Conservation (phyloP, 2,888 invertebrate species). For the Teleiodes luculella region DNA sequence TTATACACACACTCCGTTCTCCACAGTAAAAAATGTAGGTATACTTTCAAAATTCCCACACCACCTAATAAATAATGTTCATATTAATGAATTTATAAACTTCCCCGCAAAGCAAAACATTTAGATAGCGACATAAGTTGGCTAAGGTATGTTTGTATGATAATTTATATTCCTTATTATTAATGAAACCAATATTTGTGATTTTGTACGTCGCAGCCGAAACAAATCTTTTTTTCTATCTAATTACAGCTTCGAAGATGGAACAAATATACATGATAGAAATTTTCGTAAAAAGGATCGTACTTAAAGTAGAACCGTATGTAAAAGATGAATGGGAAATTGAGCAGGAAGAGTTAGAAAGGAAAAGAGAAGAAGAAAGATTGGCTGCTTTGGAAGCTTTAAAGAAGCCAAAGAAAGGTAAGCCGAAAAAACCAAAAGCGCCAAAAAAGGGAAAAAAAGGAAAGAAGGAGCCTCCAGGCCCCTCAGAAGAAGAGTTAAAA, state of each 20-base stretch:
- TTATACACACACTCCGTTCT: too few relatives aligned
- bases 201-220: too few relatives aligned
- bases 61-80: too few relatives aligned
- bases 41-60: too few relatives aligned
- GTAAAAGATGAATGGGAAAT: slow-evolving; percentile 69
- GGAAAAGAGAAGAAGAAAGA: slow-evolving; percentile 51
- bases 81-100: too few relatives aligned
- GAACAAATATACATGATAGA: slow-evolving; percentile 75
- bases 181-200: too few relatives aligned
- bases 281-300: slow-evolving; percentile 63
- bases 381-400: slow-evolving; percentile 54
- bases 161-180: too few relatives aligned
- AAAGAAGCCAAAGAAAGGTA: slow-evolving; percentile 38
- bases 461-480: slow-evolving; percentile 59
- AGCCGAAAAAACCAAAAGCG: slow-evolving; percentile 28
- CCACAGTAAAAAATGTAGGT: too few relatives aligned
- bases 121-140: too few relatives aligned
- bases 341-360: slow-evolving; percentile 55
- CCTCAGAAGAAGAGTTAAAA: slow-evolving; percentile 71
- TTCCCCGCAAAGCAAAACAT: too few relatives aligned
- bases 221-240: too few relatives aligned
- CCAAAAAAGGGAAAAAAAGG: slow-evolving; percentile 43
- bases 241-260: background rate
- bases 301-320: slow-evolving; percentile 64
- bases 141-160: too few relatives aligned